These are phyloP conservation scores for Elymnias hypermnestra DNA, from an alignment of 1,140 invertebrate species.

Conservation along the genomic window DNA sequence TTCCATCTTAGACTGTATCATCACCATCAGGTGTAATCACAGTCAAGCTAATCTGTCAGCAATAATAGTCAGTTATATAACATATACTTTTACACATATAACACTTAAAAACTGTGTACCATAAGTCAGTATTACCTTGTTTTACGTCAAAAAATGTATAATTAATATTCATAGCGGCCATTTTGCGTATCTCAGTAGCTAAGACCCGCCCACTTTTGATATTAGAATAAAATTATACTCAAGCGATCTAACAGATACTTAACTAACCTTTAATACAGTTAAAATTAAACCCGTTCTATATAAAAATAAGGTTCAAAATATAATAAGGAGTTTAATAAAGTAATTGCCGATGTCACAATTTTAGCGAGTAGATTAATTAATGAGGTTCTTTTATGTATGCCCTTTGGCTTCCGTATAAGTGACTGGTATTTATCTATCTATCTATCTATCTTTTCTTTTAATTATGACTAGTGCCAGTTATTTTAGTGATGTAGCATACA, in stretches of 20 bases:
- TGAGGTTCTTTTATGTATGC: slow-evolving; percentile 19
- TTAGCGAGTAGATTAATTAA: slow-evolving; percentile 25
- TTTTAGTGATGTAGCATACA: no score
- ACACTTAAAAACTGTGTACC: no score
- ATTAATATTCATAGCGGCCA: slow-evolving; percentile 43
- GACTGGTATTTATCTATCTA: slow-evolving; percentile 1
- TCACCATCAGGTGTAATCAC: no score
- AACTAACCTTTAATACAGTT: slow-evolving; percentile 10
- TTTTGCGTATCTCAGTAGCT: slow-evolving; percentile 49
- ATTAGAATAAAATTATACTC: slow-evolving; percentile 47
- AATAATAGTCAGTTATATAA: no score
- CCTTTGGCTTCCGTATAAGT: slow-evolving; percentile 15
- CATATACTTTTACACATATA: no score
- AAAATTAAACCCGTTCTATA: no score
- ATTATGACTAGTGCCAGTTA: no score
- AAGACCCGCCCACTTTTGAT: slow-evolving; percentile 38
- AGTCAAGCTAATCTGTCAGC: no score
- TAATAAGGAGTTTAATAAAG: slow-evolving; percentile 5
- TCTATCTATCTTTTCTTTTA: no score
- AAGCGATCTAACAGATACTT: slow-evolving; percentile 12
- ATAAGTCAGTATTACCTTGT: no score
- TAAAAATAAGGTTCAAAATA: slow-evolving; percentile 13
- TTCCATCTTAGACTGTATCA: no score
- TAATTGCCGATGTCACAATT: slow-evolving; percentile 19
- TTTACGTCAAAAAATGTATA: no score